Evolutionary conservation across 2,113 vertebrate species (phyloP).

Genomic region (Microcebus lehilahytsara): DNA sequence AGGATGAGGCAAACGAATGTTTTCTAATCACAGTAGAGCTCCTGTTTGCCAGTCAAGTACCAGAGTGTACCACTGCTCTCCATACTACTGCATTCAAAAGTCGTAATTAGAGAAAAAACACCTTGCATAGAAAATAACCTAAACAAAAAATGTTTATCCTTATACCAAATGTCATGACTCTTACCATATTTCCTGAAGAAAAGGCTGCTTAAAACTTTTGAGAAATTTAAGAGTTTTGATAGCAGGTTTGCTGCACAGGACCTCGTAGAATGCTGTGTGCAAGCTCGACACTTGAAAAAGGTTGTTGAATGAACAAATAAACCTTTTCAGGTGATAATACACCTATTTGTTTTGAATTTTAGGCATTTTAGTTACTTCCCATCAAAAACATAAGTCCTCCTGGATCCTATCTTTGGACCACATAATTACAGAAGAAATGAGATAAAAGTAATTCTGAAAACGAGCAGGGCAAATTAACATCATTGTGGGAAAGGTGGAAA

Average conservation of each 20-base stretch:
- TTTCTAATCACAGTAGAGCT: background rate
- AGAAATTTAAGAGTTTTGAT: background rate
- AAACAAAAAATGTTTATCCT: conserved; percentile 18
- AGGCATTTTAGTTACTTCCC: background rate
- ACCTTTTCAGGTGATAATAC: background rate
- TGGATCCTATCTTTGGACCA: background rate
- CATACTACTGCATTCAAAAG: background rate
- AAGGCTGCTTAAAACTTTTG: background rate
- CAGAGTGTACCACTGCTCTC: background rate
- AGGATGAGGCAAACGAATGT: background rate
- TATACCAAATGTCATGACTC: background rate
- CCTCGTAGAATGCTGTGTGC: background rate
- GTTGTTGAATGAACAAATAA: background rate
- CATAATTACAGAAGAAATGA: background rate
- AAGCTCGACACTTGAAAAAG: background rate
- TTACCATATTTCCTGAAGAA: background rate
- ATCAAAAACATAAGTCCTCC: background rate
- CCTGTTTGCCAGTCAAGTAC: background rate
- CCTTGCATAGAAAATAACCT: conserved; percentile 49
- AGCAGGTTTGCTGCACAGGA: background rate
- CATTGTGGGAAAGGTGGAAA: background rate
- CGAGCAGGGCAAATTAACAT: background rate
- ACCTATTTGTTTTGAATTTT: background rate
- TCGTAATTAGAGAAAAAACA: conserved; percentile 26
- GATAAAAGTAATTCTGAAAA: background rate